Evolutionary conservation across 2,113 vertebrate genomes (phyloP), one percentile per base, ranked within the genome.

Genomic region (Sceloporus undulatus): DNA sequence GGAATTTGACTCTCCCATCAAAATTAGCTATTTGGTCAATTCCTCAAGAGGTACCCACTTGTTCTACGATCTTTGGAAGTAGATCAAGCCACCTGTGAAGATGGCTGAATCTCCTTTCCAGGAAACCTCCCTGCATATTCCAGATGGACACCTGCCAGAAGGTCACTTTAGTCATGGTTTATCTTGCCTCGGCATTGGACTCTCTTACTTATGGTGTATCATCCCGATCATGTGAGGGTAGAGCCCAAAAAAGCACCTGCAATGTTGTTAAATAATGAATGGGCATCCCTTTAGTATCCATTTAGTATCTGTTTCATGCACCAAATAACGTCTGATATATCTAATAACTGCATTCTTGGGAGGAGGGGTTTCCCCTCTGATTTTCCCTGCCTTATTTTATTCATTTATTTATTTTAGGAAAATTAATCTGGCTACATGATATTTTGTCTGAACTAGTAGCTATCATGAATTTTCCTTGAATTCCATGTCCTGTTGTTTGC

Each of bases 201-300:
- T 83, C n/a, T 40, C n/a, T 73, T 71, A 10, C 25, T 87, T 73
- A 38, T 21, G 16, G 34, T 73, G 29, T 79, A 5, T 71, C 66
- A 59, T 70, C n/a, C 34, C 59, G 38, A 59, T 62, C 52, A 80
- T 34, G 14, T 78, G n/a, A 70, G 66, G 7, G 40, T 65, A 27
- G 54, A 38, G 23, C 38, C 56, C 66, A n/a, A 56, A 82, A 79
- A 88, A 68, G 71, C 80, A 76, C 19, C 86, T 52, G 79, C 38
- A 87, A 75, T 52, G 71, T 16, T 76, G 29, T 73, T 88, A 54
- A 42, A 87, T 82, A 75, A 87, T 82, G 76, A 75, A 82, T 52
- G 71, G 79, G 2, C 0, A 14, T 2, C 68, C n/a, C 73, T 54
- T 68, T 14, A 38, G 62, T 79, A 8, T 7, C 48, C 19, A 42